Percentiles rank a stretch among this genome's conserved stretches.
Conservation (phyloP, 2,113 vertebrate genomes). For the Phalacrocorax carbo region DNA sequence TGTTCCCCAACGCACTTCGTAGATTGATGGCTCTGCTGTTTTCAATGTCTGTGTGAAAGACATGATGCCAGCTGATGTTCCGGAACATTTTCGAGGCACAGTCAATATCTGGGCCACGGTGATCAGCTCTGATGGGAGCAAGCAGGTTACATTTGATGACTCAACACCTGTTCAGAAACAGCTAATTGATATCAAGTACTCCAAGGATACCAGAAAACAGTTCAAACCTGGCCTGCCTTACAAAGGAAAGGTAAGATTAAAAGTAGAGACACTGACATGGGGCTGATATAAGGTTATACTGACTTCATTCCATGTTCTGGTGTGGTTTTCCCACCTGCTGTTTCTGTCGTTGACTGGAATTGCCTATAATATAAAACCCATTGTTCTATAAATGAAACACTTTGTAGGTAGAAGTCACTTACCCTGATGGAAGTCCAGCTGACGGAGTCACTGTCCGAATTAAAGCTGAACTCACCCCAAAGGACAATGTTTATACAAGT, state of each 20-base stretch:
- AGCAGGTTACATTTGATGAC: conserved; percentile 88
- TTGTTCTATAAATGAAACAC: not conserved
- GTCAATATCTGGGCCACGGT: conserved; percentile 90
- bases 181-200: conserved; percentile 91
- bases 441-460: conserved; percentile 84
- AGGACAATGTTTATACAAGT: conserved; percentile 89
- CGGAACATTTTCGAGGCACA: conserved; percentile 88
- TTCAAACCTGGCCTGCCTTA: conserved; percentile 93
- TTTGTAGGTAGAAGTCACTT: conserved; percentile 87
- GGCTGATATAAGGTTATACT: not conserved
- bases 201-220: conserved; percentile 89
- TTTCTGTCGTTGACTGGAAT: not conserved
- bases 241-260: conserved; percentile 83
- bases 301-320: not conserved
- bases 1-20: fast-evolving
- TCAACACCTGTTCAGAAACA: conserved; percentile 90
- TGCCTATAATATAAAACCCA: not conserved
- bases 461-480: conserved; percentile 88
- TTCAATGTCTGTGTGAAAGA: conserved; percentile 90
- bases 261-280: fast-evolving
- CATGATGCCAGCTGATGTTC: conserved; percentile 89
- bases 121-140: conserved; percentile 82
- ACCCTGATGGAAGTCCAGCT: conserved; percentile 89
- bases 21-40: conserved; percentile 85
- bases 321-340: not conserved